A percentile compares a stretch with the other conserved stretches of the same genome.
phyloP scores from a whole-genome alignment of 2,113 vertebrate species.

The Perca flavescens region DNA sequence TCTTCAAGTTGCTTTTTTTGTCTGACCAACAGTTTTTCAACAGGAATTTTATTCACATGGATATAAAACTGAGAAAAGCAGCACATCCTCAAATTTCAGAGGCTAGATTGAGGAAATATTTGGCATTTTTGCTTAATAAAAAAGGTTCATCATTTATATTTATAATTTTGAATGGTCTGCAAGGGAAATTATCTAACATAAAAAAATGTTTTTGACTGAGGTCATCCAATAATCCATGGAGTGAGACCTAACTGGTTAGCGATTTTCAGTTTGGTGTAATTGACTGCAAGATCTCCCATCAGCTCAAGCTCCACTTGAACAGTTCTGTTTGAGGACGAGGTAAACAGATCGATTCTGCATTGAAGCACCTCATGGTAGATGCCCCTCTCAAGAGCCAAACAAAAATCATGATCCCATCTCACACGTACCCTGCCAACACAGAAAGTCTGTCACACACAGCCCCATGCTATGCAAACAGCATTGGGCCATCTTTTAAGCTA shows the following conservation, averaged over 20 bases:
- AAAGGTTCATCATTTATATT: no score
- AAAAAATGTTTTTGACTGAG: conserved; percentile 4
- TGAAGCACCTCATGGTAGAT: conserved; percentile 45
- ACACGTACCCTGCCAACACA: conserved; percentile 5
- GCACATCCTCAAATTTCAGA: neutral
- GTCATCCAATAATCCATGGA: conserved; percentile 22
- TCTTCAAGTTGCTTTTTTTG: neutral
- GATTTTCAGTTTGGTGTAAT: conserved; percentile 52
- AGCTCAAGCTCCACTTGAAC: conserved; percentile 38
- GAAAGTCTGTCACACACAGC: conserved; percentile 7
- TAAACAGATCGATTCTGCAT: conserved; percentile 71
- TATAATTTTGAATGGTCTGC: neutral
- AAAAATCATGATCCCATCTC: conserved; percentile 26
- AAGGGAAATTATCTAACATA: conserved; percentile 2
- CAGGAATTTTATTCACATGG: neutral
- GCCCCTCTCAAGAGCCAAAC: conserved; percentile 18
- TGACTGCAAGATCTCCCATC: conserved; percentile 27
- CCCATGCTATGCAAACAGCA: conserved; percentile 24
- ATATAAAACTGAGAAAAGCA: neutral
- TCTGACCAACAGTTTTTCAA: no score
- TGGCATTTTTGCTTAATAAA: neutral
- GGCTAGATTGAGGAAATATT: neutral
- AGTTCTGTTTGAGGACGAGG: conserved; percentile 30
- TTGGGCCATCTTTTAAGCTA: no score
- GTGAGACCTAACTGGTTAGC: conserved; percentile 20